A percentile compares a stretch with the other conserved stretches of the same genome.
Evolutionary conservation across 2,888 invertebrate species (phyloP).

Genomic region (Diadegma fenestrale): DNA sequence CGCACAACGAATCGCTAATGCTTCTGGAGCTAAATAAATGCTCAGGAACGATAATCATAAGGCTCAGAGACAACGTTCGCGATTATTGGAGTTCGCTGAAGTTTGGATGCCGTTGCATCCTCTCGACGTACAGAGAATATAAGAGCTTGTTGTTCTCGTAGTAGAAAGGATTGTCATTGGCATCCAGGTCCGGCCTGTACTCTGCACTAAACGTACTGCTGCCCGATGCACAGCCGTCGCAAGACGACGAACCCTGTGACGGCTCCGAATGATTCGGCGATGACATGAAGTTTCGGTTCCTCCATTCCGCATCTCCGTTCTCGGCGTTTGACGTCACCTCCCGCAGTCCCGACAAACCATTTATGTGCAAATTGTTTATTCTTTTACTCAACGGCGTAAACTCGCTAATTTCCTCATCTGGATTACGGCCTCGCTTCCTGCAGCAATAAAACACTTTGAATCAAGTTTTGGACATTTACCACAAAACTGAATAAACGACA

Average conservation of each 20-base stretch:
- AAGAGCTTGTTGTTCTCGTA: conserved; percentile 94
- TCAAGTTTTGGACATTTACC: neutral
- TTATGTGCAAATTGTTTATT: conserved; percentile 95
- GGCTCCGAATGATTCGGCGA: conserved; percentile 82
- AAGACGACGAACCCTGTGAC: conserved; percentile 80
- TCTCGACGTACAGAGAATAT: conserved; percentile 93
- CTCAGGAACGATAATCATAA: conserved; percentile 28
- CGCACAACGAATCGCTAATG: neutral
- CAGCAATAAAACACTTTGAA: neutral
- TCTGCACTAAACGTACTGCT: conserved; percentile 79
- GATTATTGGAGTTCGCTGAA: conserved; percentile 72
- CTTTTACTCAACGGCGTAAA: conserved; percentile 95
- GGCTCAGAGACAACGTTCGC: neutral
- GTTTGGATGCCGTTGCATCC: conserved; percentile 88
- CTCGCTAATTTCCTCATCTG: conserved; percentile 90
- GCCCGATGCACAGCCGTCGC: conserved; percentile 80
- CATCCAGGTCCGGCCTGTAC: conserved; percentile 92
- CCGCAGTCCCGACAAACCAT: conserved; percentile 84
- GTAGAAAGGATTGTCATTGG: conserved; percentile 93
- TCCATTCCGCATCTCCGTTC: conserved; percentile 80
- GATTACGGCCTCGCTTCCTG: conserved; percentile 91
- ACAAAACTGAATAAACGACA: neutral
- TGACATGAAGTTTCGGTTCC: conserved; percentile 77
- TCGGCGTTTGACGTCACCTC: conserved; percentile 73
- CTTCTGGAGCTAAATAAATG: conserved; percentile 33